phyloP scores from a whole-genome alignment of 2,113 vertebrate genomes.

The Rhinopomastus cyanomelas region DNA sequence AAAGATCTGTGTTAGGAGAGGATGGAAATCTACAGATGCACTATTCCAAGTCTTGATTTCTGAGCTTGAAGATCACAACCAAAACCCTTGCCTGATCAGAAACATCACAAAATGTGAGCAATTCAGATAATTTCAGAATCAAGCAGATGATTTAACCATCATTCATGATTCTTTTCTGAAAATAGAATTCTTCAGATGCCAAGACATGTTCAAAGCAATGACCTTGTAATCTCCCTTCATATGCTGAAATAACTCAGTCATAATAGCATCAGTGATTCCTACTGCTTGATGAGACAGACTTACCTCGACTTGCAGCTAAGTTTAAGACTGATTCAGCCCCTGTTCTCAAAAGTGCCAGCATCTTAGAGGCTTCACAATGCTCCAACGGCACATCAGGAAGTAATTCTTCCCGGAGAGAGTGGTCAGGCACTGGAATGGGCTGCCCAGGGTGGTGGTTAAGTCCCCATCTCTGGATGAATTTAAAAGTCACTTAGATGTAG shows the following conservation, averaged over 20 bases:
- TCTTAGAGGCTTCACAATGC: neutral
- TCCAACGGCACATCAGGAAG: neutral
- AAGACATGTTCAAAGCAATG: neutral
- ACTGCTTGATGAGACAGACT: neutral
- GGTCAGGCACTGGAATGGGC: too few species aligned
- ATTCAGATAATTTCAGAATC: neutral
- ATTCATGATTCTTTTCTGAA: neutral
- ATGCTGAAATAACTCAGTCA: neutral
- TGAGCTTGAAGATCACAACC: neutral
- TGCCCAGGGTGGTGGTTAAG: too few species aligned
- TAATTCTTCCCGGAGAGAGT: too few species aligned
- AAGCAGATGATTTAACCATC: neutral
- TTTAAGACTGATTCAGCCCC: neutral
- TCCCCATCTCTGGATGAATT: too few species aligned
- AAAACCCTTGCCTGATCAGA: neutral
- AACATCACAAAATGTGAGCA: neutral
- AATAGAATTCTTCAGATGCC: neutral
- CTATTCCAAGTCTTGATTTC: neutral
- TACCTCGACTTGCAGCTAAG: neutral
- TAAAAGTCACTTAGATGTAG: too few species aligned
- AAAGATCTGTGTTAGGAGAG: constrained; percentile 26
- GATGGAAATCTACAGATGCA: constrained; percentile 22
- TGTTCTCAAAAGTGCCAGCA: neutral
- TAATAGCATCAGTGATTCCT: neutral
- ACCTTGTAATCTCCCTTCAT: neutral